Base-by-base conservation (phyloP, 2,797 vertebrate species). In the Megaceryle alcyon region DNA sequence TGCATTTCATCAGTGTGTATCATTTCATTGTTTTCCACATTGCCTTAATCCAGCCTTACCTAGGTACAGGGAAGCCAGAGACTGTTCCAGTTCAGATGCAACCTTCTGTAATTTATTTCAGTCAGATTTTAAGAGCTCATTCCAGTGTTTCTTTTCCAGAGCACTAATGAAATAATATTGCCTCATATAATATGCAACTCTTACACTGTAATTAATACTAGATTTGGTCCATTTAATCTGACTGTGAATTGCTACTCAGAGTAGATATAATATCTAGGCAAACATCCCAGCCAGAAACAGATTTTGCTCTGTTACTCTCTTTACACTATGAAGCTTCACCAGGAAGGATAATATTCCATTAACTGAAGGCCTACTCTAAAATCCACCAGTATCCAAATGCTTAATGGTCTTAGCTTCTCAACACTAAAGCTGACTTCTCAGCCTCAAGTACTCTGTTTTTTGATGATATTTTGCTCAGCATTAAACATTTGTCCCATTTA, bases 71-170 rank as follows among this genome's bases (percentile, higher is more conserved):
- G 39, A 70, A 85, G 54, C 14, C 76, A 72, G 65, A 68, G 49
- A 43, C 54, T 66, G 37, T 76, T 86, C 65, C 31, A 53, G 35
- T 86, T 90, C 44, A 80, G 41, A 77, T 57, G 28, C 70, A 84
- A 87, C 33, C 48, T 82, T 82, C 70, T 76, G 41, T 77, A 61
- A 90, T 92, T 89, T 44, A 82, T 72, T 88, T 91, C 78, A 90
- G 18, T 94, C 68, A 82, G 41, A 82, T 82, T 94, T 86, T 64
- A 85, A 91, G 83, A 80, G 39, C 22, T 71, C 31, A 39, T 90
- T 78, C 33, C 68, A 82, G 20, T 63, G 54, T 90, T 93, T 86
- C 33, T 91, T 90, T 92, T 80, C 85, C 70, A 92, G 60, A 82
- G 9, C 49, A 68, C 44, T 88, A 82, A 77, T 79, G 64, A 86